Percentiles rank a stretch among this genome's conserved stretches.
phyloP scores from a whole-genome alignment of 2,888 invertebrate genomes.

The Acanthoscelides obtectus region DNA sequence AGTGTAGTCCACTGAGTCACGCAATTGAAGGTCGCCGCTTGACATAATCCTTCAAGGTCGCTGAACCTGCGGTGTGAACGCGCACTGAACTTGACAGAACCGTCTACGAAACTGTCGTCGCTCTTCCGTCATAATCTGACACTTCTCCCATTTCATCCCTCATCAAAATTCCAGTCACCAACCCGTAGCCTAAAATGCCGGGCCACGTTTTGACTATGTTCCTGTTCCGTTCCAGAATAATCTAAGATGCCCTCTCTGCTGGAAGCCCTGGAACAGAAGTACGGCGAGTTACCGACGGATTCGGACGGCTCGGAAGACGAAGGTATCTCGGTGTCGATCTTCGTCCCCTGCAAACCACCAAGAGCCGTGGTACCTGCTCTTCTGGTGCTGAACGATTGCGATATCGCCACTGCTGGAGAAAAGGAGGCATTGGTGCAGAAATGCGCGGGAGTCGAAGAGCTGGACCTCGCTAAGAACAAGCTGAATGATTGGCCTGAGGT shows the following conservation, averaged over 20 bases:
- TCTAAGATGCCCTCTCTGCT: constrained; percentile 78
- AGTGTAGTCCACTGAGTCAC: no score
- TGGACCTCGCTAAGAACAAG: constrained; percentile 91
- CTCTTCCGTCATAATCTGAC: not conserved
- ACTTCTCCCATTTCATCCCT: not conserved
- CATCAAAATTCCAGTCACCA: not conserved
- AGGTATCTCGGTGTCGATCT: constrained; percentile 75
- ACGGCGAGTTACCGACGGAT: constrained; percentile 57
- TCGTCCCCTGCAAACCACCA: constrained; percentile 79
- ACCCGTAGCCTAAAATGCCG: not conserved
- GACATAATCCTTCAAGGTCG: no score
- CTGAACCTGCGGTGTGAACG: no score
- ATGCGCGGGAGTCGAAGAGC: constrained; percentile 86
- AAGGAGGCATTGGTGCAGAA: constrained; percentile 73
- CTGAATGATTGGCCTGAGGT: constrained; percentile 87
- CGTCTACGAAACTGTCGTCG: not conserved
- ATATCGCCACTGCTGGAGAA: constrained; percentile 85
- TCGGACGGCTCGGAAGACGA: constrained; percentile 57
- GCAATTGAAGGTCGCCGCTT: no score
- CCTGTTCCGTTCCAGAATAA: constrained; percentile 16
- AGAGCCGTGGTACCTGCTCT: constrained; percentile 73
- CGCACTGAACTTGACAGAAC: not conserved
- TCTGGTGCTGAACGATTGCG: constrained; percentile 85
- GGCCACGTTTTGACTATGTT: not conserved
- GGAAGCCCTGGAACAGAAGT: constrained; percentile 86